phyloP scores from a whole-genome alignment of 2,113 vertebrate genomes.

The Austrofundulus limnaeus region DNA sequence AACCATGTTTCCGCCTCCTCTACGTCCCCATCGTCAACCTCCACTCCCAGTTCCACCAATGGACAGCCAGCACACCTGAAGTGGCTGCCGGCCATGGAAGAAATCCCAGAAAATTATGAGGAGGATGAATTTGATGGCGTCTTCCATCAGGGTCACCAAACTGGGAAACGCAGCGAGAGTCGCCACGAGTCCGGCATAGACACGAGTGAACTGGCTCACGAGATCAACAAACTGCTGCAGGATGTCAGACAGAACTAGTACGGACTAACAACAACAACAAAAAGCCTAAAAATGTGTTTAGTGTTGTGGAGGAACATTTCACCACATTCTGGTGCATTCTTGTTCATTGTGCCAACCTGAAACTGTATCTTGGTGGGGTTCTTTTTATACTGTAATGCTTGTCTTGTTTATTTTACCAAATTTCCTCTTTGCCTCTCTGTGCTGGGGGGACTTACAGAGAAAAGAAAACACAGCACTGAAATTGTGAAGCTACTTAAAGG shows the following conservation, averaged over 20 bases:
- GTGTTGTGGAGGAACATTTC: slow-evolving; percentile 23
- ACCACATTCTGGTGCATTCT: slow-evolving; percentile 34
- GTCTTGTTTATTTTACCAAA: slow-evolving; percentile 61
- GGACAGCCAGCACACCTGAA: slow-evolving; percentile 87
- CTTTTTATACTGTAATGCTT: slow-evolving; percentile 52
- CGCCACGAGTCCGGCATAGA: slow-evolving; percentile 90
- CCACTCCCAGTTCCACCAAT: slow-evolving; percentile 49
- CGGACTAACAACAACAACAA: not conserved
- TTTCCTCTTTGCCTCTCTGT: slow-evolving; percentile 22
- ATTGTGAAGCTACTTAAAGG: slow-evolving; percentile 44
- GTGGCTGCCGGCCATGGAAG: slow-evolving; percentile 98
- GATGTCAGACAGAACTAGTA: slow-evolving; percentile 91
- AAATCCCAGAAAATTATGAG: slow-evolving; percentile 96
- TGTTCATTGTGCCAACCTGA: slow-evolving; percentile 53
- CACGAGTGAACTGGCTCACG: slow-evolving; percentile 92
- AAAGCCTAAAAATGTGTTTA: slow-evolving; percentile 19
- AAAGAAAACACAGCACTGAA: slow-evolving; percentile 41
- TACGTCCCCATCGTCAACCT: slow-evolving; percentile 29
- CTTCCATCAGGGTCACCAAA: slow-evolving; percentile 84
- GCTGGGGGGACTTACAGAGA: slow-evolving; percentile 36
- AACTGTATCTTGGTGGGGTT: slow-evolving; percentile 35
- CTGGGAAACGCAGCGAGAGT: slow-evolving; percentile 78
- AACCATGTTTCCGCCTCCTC: slow-evolving; percentile 50
- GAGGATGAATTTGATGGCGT: slow-evolving; percentile 96
- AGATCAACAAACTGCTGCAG: slow-evolving; percentile 96